Evolutionary conservation across 1,140 invertebrate species (phyloP).

Genomic region (Propsilocerus akamusi): DNA sequence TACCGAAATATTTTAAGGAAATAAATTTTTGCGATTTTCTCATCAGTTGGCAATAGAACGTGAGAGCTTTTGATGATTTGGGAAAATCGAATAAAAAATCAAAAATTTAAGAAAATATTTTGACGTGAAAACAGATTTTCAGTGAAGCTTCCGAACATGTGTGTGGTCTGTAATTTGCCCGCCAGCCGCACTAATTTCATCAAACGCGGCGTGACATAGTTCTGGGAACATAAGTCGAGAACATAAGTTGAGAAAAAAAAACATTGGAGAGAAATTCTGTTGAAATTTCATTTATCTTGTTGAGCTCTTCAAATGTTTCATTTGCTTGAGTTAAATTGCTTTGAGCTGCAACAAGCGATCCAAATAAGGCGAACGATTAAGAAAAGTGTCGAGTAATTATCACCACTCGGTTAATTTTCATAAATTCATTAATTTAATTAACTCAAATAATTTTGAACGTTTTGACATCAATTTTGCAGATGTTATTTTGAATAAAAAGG

Average conservation of each 20-base stretch:
- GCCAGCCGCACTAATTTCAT: not conserved
- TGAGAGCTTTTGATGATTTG: not conserved
- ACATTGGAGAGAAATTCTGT: not conserved
- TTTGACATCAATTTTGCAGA: not conserved
- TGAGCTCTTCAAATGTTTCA: not conserved
- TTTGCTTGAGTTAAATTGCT: not conserved
- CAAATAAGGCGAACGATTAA: not conserved
- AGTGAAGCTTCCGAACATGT: not conserved
- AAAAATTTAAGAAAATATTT: not conserved
- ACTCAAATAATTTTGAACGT: not conserved
- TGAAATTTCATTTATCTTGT: not conserved
- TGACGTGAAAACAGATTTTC: not conserved
- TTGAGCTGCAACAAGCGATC: not conserved
- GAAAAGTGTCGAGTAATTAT: conserved; percentile 1
- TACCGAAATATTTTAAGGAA: no score
- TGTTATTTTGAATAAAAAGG: not conserved
- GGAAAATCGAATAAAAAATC: not conserved
- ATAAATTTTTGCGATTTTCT: no score
- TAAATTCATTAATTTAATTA: not conserved
- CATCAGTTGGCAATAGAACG: no score
- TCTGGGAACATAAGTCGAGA: not conserved
- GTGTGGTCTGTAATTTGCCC: not conserved
- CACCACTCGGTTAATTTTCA: not conserved
- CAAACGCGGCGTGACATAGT: not conserved
- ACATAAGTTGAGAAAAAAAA: not conserved